These are phyloP conservation scores for Pristionchus fissidentatus DNA, from an alignment of 2,888 invertebrate genomes.

Conservation along the genomic window DNA sequence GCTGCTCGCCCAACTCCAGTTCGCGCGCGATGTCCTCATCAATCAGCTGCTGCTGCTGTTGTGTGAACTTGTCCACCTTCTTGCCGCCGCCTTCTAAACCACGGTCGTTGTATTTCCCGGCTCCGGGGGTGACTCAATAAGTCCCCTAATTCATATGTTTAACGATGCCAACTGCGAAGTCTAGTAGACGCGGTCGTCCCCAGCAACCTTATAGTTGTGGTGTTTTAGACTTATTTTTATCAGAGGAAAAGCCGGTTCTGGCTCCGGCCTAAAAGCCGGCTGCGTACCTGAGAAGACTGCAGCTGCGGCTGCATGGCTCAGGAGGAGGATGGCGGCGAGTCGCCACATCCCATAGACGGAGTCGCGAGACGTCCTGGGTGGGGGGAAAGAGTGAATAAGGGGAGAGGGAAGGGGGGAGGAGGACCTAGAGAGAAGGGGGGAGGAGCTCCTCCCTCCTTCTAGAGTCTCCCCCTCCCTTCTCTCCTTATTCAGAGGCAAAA, in stretches of 20 bases:
- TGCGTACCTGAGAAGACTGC: conserved; percentile 23
- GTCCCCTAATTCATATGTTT: too few relatives aligned
- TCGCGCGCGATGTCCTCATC: too few relatives aligned
- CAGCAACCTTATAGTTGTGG: too few relatives aligned
- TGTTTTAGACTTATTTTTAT: too few relatives aligned
- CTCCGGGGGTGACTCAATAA: too few relatives aligned
- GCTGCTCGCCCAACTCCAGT: not conserved
- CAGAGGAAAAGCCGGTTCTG: not conserved
- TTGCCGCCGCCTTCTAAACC: conserved; percentile 27
- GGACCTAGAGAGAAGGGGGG: too few relatives aligned
- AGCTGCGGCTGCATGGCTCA: not conserved
- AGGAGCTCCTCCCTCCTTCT: not conserved
- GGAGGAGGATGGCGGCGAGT: not conserved
- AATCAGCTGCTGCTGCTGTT: too few relatives aligned
- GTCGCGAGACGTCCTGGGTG: not conserved
- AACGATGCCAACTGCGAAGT: too few relatives aligned
- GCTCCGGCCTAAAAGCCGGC: not conserved
- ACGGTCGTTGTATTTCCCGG: not conserved
- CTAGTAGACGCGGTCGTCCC: too few relatives aligned
- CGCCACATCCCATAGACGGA: conserved; percentile 21
- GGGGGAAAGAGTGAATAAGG: not conserved
- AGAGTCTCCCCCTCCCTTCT: not conserved
- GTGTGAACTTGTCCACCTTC: not conserved
- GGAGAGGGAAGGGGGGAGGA: not conserved
- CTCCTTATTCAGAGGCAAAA: not conserved